Evolutionary conservation across 2,888 invertebrate species (phyloP), one percentile per base, ranked within the genome.

Genomic region (Thera obeliscata): DNA sequence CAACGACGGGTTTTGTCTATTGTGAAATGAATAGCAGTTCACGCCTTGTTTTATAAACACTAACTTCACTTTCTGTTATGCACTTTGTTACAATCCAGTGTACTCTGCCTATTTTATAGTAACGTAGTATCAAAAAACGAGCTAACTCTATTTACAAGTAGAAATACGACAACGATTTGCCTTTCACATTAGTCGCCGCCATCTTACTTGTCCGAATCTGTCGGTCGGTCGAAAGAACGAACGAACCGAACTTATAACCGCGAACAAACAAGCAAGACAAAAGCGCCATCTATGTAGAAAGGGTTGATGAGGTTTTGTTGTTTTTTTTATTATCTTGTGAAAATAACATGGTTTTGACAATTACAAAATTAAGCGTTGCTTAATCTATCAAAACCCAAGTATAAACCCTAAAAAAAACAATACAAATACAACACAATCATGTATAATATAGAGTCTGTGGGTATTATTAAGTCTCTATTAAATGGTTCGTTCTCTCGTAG

Each of bases 181-280:
- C 94, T 94, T 95, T 94, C 95, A 95, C 95, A 95, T 95, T 94
- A 94, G 91, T 90, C 89, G 94, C 94, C 94, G 95, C 95, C 95
- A 95, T 95, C 94, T 95, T 95, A 94, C 93, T 91, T 93, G 91
- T 90, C 90, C 61, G 89, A 89, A 89, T 87, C 50, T 56, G 87
- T 90, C 85, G 81, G 83, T 75, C 85, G 81, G 81, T 82, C 84
- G 86, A 83, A 82, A 87, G 88, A 90, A 91, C 88, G 90, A 93
- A 72, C 60, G 66, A 69, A 65, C 22, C 63, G 66, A 69, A 66
- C 59, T 12, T 62, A 59, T 50, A 69, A 65, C 61, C 66, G 63
- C 66, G 66, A 69, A 69, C 63, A 63, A 69, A 69, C 66, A 69
- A 66, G 63, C 56, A 66, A 43, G 43, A 50, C 55, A 2, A 22